Percentiles rank a stretch among this genome's conserved stretches.
Conservation (phyloP, 2,888 invertebrate genomes). For the Enchytraeus crypticus region DNA sequence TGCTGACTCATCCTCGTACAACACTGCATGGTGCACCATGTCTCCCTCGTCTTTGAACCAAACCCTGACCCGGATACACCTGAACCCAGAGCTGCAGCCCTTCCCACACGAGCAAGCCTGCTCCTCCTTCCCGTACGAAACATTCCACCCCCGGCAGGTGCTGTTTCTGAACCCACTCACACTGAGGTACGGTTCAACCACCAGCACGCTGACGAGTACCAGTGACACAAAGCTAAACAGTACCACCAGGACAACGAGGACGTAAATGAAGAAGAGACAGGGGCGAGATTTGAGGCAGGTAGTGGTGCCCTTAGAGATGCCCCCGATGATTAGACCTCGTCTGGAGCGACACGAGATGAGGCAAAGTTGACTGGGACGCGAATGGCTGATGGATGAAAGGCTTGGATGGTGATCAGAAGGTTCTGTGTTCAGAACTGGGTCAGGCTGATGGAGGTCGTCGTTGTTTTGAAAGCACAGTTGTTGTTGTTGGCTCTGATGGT, state of each 20-base stretch:
- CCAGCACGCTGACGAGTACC: conserved; percentile 18
- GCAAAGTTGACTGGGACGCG: background rate
- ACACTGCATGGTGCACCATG: conserved; percentile 5
- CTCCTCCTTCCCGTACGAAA: conserved; percentile 4
- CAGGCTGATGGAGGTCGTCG: background rate
- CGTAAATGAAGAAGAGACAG: conserved; percentile 19
- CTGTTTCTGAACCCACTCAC: conserved; percentile 11
- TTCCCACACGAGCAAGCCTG: conserved; percentile 22
- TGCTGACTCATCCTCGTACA: conserved; percentile 17
- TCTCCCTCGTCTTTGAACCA: conserved; percentile 6
- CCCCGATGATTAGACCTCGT: background rate
- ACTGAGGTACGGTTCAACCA: conserved; percentile 17
- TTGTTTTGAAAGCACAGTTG: background rate
- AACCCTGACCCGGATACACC: conserved; percentile 17
- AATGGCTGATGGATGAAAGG: background rate
- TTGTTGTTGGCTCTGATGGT: conserved; percentile 1
- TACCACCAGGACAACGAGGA: conserved; percentile 16
- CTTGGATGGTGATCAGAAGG: background rate
- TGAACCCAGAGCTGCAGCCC: conserved; percentile 17
- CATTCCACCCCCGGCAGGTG: conserved; percentile 11
- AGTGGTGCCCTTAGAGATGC: background rate
- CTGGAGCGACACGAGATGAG: background rate
- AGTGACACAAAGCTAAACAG: conserved; percentile 18
- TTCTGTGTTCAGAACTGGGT: background rate
- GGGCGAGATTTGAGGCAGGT: conserved; percentile 3